Evolutionary conservation across 2,797 vertebrate species (phyloP).

Genomic region (Nasua narica): DNA sequence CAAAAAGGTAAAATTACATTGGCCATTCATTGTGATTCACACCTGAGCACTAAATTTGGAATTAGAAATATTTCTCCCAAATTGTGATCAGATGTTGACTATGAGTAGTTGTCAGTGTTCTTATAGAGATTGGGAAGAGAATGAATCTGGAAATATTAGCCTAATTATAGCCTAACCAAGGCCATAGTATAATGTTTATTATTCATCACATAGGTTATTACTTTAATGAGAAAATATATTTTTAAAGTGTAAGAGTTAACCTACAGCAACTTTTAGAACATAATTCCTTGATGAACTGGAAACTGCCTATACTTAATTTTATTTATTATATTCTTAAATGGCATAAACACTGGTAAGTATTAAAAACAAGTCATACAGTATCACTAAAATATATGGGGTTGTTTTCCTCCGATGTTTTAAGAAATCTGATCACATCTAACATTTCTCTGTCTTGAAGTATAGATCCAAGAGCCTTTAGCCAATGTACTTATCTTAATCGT

Average conservation of each 20-base stretch:
- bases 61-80: background rate
- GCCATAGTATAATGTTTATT: background rate
- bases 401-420: background rate
- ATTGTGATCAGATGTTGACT: background rate
- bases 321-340: background rate
- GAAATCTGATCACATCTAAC: background rate
- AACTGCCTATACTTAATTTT: background rate
- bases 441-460: slow-evolving; percentile 1
- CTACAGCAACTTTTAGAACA: background rate
- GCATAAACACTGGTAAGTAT: background rate
- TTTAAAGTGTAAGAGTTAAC: background rate
- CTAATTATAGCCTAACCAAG: background rate
- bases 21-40: background rate
- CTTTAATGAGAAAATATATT: background rate
- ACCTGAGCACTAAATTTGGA: background rate
- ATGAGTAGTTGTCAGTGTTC: background rate
- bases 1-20: background rate
- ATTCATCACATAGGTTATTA: background rate
- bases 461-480: background rate
- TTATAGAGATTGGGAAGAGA: background rate
- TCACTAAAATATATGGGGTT: background rate
- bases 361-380: background rate
- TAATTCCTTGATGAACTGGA: background rate
- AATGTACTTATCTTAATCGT: background rate
- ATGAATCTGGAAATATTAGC: background rate